Percentiles rank a stretch among this genome's conserved stretches.
These are phyloP conservation scores for Riptortus pedestris DNA, from an alignment of 1,140 invertebrate species.

Conservation along the genomic window DNA sequence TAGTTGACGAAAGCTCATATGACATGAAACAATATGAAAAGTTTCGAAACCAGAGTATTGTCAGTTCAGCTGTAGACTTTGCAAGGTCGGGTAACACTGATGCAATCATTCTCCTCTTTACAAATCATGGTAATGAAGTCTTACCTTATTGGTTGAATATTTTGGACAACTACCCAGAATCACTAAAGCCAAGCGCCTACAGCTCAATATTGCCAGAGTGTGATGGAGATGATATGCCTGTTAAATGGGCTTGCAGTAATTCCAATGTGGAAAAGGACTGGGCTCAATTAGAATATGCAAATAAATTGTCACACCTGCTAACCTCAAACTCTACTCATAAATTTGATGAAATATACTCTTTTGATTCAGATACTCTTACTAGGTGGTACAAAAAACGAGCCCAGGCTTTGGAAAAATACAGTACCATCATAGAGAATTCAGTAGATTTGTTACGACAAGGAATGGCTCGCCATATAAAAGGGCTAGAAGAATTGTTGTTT, in stretches of 20 bases:
- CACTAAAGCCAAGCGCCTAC: not conserved
- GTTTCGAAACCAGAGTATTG: not conserved
- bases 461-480: not conserved
- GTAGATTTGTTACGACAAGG: not conserved
- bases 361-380: not conserved
- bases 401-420: not conserved
- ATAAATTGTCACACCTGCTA: too few species aligned
- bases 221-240: not conserved
- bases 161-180: not conserved
- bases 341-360: not conserved
- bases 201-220: not conserved
- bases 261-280: not conserved
- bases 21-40: not conserved
- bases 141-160: not conserved
- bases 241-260: not conserved
- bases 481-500: not conserved
- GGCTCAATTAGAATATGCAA: not conserved
- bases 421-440: not conserved
- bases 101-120: not conserved
- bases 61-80: constrained; percentile 2
- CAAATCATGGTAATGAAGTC: not conserved
- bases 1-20: not conserved
- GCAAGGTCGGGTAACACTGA: not conserved
- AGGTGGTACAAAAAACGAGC: constrained; percentile 8
- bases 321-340: too few species aligned